Evolutionary conservation across 2,113 vertebrate genomes (phyloP).

Genomic region (Gasterosteus aculeatus): DNA sequence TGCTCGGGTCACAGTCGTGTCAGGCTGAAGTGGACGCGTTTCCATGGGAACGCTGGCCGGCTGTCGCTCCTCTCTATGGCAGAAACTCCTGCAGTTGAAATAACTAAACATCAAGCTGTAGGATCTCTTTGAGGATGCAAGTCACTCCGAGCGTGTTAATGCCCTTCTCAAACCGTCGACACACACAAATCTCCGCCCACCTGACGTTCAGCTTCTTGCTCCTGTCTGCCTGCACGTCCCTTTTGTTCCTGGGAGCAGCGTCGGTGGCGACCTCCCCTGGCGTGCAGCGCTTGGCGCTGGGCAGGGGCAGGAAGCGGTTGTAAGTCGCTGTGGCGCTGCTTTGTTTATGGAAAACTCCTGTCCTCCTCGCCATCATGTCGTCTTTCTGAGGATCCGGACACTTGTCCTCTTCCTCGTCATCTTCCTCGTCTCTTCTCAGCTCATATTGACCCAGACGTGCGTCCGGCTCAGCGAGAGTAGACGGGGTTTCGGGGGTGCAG

Average conservation of each 20-base stretch:
- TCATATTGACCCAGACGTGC: constrained; percentile 69
- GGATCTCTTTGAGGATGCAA: constrained; percentile 30
- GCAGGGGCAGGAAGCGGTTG: constrained; percentile 78
- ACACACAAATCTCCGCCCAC: constrained; percentile 62
- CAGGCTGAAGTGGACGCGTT: constrained; percentile 38
- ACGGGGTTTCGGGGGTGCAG: constrained; percentile 19
- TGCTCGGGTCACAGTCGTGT: constrained; percentile 10
- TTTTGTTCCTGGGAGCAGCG: constrained; percentile 49
- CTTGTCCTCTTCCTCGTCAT: constrained; percentile 73
- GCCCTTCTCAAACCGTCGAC: constrained; percentile 33
- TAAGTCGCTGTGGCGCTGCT: constrained; percentile 14
- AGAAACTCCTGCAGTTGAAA: constrained; percentile 56
- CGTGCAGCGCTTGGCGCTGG: constrained; percentile 51
- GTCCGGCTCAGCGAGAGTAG: constrained; percentile 65
- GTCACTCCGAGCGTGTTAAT: constrained; percentile 54
- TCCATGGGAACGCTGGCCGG: constrained; percentile 47
- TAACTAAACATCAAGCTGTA: constrained; percentile 25
- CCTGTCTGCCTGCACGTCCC: constrained; percentile 38
- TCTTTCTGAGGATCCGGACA: constrained; percentile 80
- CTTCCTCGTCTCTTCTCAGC: constrained; percentile 60
- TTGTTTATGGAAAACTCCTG: constrained; percentile 76
- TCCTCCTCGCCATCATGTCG: constrained; percentile 80
- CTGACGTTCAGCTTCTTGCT: constrained; percentile 53
- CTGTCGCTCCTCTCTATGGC: constrained; percentile 67
- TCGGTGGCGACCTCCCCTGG: constrained; percentile 47